phyloP scores from a whole-genome alignment of 2,113 vertebrate species.

The Nansenia antarctica region DNA sequence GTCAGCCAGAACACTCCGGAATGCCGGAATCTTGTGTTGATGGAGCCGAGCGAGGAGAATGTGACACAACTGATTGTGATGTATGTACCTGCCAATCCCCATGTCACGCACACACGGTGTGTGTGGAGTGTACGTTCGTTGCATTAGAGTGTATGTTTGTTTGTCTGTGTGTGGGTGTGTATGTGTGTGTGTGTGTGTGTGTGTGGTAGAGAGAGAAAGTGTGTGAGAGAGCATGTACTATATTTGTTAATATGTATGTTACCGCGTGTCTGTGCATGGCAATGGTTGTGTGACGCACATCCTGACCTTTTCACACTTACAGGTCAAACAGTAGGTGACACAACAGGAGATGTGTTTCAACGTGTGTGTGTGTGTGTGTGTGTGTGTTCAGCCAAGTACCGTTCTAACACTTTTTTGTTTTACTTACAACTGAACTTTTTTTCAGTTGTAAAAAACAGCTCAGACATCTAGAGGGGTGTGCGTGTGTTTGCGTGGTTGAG shows the following conservation, averaged over 20 bases:
- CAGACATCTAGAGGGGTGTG: slow-evolving; percentile 21
- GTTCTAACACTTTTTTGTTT: too few species aligned
- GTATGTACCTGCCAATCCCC: slow-evolving; percentile 12
- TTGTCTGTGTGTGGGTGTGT: not conserved
- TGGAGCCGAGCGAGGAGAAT: slow-evolving; percentile 35
- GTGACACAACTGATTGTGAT: slow-evolving; percentile 41
- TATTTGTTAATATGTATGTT: too few species aligned
- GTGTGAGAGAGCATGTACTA: too few species aligned
- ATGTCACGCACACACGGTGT: not conserved
- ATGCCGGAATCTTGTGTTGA: slow-evolving; percentile 34
- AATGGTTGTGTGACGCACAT: not conserved
- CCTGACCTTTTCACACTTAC: not conserved
- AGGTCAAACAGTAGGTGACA: slow-evolving; percentile 9
- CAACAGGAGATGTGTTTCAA: not conserved
- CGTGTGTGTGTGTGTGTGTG: too few species aligned
- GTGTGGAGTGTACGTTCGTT: not conserved
- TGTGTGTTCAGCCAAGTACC: too few species aligned
- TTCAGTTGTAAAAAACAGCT: slow-evolving; percentile 16
- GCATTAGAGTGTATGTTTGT: not conserved
- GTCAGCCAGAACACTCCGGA: slow-evolving; percentile 29
- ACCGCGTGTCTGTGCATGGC: slow-evolving; percentile 1
- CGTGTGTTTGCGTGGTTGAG: slow-evolving; percentile 8
- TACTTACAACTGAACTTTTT: too few species aligned
- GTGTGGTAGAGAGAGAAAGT: too few species aligned
- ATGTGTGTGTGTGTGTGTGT: slow-evolving; percentile 7